A percentile compares a stretch with the other conserved stretches of the same genome.
These are phyloP conservation scores for Falcunculus frontatus DNA, from an alignment of 2,113 vertebrate species.

Conservation along the genomic window DNA sequence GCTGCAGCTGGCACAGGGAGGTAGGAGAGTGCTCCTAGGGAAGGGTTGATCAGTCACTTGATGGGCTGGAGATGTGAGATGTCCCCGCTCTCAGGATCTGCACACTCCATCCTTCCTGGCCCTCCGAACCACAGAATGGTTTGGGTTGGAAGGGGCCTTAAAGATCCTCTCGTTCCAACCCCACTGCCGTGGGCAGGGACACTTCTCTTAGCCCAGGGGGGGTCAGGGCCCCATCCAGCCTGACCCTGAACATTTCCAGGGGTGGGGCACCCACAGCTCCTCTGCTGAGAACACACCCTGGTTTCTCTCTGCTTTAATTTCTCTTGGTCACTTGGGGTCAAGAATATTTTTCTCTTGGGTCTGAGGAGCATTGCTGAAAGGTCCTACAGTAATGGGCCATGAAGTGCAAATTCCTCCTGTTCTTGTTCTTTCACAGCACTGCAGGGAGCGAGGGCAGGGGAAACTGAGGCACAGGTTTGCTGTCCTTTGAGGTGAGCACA, in stretches of 20 bases:
- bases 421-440: neutral
- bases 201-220: neutral
- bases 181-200: accelerated
- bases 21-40: neutral
- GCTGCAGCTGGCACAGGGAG: neutral
- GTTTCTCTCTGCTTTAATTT: neutral
- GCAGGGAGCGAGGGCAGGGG: neutral
- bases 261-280: neutral
- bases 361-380: neutral
- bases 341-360: neutral
- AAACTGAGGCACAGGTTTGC: neutral
- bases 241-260: neutral
- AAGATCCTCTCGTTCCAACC: neutral
- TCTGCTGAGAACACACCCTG: neutral
- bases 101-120: neutral
- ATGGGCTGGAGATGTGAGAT: neutral
- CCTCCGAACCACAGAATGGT: accelerated
- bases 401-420: neutral
- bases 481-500: accelerated
- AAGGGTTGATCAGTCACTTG: accelerated
- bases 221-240: neutral
- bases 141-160: neutral
- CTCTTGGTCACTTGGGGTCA: neutral
- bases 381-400: too few species aligned
- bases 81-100: neutral